Conservation (phyloP, 1,140 invertebrate species). For the Apis cerana region DNA sequence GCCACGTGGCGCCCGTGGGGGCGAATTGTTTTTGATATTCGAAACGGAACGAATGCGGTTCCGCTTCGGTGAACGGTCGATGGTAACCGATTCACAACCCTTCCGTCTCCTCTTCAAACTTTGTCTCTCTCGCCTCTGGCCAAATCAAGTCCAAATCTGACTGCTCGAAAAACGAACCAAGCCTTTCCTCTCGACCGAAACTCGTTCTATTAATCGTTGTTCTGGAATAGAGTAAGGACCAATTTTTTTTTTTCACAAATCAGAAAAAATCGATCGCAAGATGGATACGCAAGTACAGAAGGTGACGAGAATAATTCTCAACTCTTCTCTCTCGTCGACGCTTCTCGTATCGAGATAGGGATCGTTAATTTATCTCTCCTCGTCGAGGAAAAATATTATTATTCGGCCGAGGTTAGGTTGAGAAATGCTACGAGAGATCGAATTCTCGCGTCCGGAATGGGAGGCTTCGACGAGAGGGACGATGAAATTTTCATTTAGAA, state of each 20-base stretch:
- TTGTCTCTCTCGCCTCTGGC: neutral
- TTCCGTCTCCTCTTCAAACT: neutral
- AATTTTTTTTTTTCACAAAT: no score
- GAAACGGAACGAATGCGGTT: slow-evolving; percentile 70
- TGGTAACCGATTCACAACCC: slow-evolving; percentile 16
- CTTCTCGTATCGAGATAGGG: no score
- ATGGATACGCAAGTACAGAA: neutral
- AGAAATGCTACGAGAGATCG: slow-evolving; percentile 53
- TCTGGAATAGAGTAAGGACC: no score
- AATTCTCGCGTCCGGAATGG: slow-evolving; percentile 20
- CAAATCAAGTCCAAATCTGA: neutral
- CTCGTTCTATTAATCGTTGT: neutral
- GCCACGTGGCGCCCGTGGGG: slow-evolving; percentile 58
- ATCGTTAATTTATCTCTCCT: neutral
- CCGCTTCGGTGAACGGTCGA: slow-evolving; percentile 54
- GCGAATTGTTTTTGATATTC: slow-evolving; percentile 74
- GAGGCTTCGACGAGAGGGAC: slow-evolving; percentile 17
- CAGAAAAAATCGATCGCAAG: neutral
- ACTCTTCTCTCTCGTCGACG: no score
- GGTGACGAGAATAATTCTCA: no score
- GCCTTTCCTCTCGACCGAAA: neutral
- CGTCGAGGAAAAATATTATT: slow-evolving; percentile 34
- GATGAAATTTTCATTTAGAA: slow-evolving; percentile 50
- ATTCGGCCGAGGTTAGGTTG: slow-evolving; percentile 18
- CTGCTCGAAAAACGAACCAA: no score